Conservation (phyloP, 2,888 invertebrate species). For the Ichneumoninae sp. region DNA sequence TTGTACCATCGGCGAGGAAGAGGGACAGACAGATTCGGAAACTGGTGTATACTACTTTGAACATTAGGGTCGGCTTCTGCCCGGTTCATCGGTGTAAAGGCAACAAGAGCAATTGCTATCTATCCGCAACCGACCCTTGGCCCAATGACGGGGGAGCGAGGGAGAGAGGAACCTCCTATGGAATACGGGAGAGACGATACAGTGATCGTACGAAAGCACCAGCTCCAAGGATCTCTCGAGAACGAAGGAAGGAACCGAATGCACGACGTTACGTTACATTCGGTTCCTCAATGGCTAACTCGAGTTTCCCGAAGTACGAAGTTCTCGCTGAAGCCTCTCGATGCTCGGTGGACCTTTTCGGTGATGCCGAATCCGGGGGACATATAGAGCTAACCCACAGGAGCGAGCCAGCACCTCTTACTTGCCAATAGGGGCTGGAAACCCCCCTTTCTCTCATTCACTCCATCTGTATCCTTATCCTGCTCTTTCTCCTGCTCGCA, state of each 20-base stretch:
- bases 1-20: slow-evolving; percentile 40
- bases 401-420: slow-evolving; percentile 60
- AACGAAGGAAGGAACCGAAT: slow-evolving; percentile 58
- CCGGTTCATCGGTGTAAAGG: slow-evolving; percentile 49
- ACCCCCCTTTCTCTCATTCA: slow-evolving; percentile 59
- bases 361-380: slow-evolving; percentile 55
- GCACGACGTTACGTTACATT: slow-evolving; percentile 71
- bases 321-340: slow-evolving; percentile 52
- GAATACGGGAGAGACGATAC: slow-evolving; percentile 46
- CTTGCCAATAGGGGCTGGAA: slow-evolving; percentile 65
- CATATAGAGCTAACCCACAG: slow-evolving; percentile 50
- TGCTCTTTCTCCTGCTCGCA: slow-evolving; percentile 57
- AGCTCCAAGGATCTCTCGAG: slow-evolving; percentile 49
- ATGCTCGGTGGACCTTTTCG: slow-evolving; percentile 27
- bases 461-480: slow-evolving; percentile 49
- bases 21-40: slow-evolving; percentile 37
- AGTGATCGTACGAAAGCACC: slow-evolving; percentile 47
- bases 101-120: slow-evolving; percentile 37
- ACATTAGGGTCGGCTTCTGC: slow-evolving; percentile 46
- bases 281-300: slow-evolving; percentile 75
- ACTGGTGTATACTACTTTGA: slow-evolving; percentile 58
- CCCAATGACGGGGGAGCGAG: slow-evolving; percentile 44
- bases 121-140: slow-evolving; percentile 43
- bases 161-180: slow-evolving; percentile 40
- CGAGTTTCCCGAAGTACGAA: slow-evolving; percentile 69